phyloP scores from a whole-genome alignment of 2,113 vertebrate genomes.

The Grallaria varia region DNA sequence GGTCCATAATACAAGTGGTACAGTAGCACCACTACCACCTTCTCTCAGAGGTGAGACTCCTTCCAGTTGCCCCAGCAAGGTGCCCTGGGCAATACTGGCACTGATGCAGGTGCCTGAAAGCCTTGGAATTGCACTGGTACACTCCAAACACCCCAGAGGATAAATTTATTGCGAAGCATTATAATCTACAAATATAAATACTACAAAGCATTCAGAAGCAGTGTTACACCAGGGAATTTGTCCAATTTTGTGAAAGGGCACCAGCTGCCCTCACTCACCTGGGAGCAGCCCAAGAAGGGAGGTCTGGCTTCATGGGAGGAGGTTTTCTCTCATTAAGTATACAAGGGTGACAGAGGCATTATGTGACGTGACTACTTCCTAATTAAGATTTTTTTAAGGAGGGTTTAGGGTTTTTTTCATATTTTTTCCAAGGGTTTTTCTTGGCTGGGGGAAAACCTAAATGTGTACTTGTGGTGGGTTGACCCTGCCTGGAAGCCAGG shows the following conservation, averaged over 20 bases:
- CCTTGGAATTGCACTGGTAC: not conserved
- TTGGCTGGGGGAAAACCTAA: not conserved
- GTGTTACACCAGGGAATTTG: not conserved
- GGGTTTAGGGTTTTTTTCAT: not conserved
- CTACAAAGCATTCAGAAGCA: not conserved
- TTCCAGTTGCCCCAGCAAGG: not conserved
- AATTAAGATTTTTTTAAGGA: not conserved
- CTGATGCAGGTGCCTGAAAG: not conserved
- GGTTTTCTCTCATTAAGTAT: not conserved
- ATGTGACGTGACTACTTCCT: not conserved
- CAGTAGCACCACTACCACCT: not conserved
- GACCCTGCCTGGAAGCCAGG: not conserved
- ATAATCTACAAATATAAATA: not conserved
- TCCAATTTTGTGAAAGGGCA: not conserved
- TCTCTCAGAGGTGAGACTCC: not conserved
- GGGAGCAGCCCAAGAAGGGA: not conserved
- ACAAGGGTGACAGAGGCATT: not conserved
- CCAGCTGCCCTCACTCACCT: not conserved
- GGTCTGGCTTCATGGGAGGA: not conserved
- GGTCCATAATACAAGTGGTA: not conserved
- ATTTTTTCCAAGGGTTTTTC: not conserved
- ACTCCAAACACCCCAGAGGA: not conserved
- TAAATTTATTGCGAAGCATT: not conserved
- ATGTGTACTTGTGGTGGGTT: not conserved
- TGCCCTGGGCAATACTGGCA: fast-evolving